Conservation (phyloP, 64 coral and sea anemone species). For the Dendronephthya gigantea region DNA sequence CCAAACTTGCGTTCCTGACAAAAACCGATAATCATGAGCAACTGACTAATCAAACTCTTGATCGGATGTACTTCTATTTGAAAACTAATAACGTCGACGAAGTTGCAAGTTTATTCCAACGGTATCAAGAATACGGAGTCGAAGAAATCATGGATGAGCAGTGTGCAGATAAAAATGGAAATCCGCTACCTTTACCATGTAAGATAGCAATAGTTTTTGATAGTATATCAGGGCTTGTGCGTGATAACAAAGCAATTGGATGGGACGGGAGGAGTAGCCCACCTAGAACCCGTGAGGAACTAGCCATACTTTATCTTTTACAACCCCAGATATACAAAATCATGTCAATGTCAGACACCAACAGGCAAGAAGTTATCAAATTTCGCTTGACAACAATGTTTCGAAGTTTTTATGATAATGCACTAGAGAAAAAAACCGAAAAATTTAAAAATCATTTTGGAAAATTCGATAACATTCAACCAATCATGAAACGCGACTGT, state of each 20-base stretch:
- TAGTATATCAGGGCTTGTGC: conserved; percentile 30
- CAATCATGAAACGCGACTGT: conserved; percentile 26
- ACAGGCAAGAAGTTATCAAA: conserved; percentile 27
- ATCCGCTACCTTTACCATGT: conserved; percentile 14
- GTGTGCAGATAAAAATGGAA: conserved; percentile 8
- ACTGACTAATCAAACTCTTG: conserved; percentile 20
- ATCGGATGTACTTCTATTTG: conserved; percentile 27
- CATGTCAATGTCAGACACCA: conserved; percentile 23
- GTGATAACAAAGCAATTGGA: conserved; percentile 23
- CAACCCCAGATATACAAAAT: conserved; percentile 28
- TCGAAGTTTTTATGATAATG: conserved; percentile 30
- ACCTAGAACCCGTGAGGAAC: conserved; percentile 30
- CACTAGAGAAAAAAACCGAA: conserved; percentile 1
- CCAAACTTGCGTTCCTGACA: conserved; percentile 27
- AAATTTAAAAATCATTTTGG: conserved; percentile 36
- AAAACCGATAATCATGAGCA: conserved; percentile 12
- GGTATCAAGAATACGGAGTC: conserved; percentile 2
- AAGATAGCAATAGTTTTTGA: conserved; percentile 46
- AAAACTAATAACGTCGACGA: conserved; percentile 30
- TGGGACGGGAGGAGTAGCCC: conserved; percentile 7
- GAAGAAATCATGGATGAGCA: conserved; percentile 24
- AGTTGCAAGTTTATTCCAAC: conserved; percentile 21
- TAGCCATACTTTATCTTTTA: conserved; percentile 34
- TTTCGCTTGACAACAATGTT: conserved; percentile 34
- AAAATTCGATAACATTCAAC: conserved; percentile 30